Base-by-base conservation (phyloP, 2,888 invertebrate species). In the Drosophila mulleri region DNA sequence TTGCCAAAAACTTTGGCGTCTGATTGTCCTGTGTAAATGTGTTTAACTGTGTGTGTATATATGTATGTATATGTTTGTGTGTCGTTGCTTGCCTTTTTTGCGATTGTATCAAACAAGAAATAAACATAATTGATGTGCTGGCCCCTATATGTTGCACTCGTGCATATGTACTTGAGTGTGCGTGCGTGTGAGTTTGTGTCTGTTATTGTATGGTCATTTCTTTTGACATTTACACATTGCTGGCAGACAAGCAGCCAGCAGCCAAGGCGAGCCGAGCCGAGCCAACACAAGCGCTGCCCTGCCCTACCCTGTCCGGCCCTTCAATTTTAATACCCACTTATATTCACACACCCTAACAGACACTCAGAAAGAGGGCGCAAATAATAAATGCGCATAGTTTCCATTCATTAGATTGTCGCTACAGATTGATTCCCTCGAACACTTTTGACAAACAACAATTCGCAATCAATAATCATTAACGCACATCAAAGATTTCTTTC, bases 71-170 rank as follows among this genome's bases (percentile, higher is more conserved):
- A 18, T 48, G 11, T 32, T 8, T 35, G 44, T 57, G 44, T 63
- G 57, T 23, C 50, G 50, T 37, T 56, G 62, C 41, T 45, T 61
- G 64, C 68, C 69, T 64, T 75, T 74, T 75, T 78, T 80, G 67
- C 70, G 82, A 89, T 85, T 80, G 78, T 82, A 85, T 89, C 88
- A 84, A 78, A 76, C 67, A 70, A 82, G 78, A 82, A 82, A 82
- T 75, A 73, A 81, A 77, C 84, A 85, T 87, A 89, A 89, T 89
- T 82, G 88, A 84, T 87, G 85, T 75, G 72, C 53, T 84, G 83
- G 78, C 80, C 88, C 76, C 77, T 72, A 79, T 87, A 71, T 66
- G 71, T 59, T 66, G 73, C 69, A 47, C 37, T 72, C 52, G 37
- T 52, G 50, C 8, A 54, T 50, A 52, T 26, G 32, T 61, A 37